Evolutionary conservation across 2,888 invertebrate genomes (phyloP), one percentile per base, ranked within the genome.

Genomic region (Drosophila atroscutellata): DNA sequence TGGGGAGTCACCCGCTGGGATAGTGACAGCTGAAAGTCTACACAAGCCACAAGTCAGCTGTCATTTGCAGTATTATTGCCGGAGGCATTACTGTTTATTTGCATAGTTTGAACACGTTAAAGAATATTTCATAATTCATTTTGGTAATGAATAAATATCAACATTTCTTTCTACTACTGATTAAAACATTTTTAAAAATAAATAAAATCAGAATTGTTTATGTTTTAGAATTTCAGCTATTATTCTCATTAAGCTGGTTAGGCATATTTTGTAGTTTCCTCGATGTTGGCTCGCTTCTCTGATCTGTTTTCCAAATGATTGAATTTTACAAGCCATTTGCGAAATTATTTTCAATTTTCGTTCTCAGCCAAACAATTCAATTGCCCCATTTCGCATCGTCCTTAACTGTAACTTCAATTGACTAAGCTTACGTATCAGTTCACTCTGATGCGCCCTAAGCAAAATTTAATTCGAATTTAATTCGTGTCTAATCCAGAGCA

Each of bases 381-480:
- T 74, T 60, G 11, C 28, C 42, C 37, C 45, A 45, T 45, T 76
- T 64, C 15, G 18, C 26, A 18, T 39, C 32, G 54, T 54, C 26
- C 20, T 37, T 30, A 56, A 54, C 47, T 62, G 66, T 72, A 72
- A 74, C 75, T 87, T 66, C 73, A 82, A 82, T 83, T 86, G 81
- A 71, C 69, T 68, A 56, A 28, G 39, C 73, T 73, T 73, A 68
- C 73, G 84, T 75, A 80, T 81, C 85, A 84, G 89, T 89, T 89
- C 87, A 78, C 89, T 81, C 84, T 87, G 85, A 72, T 78, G 84
- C 87, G 84, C 84, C 86, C 81, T 57, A 69, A 84, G 75, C 69
- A 75, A 78, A 77, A 89, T 84, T 87, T 89, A 84, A 84, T 84
- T 84, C 74, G 75, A 89, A 84, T 84, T 89, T 84, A 84, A 84